Percentiles rank a stretch among this genome's conserved stretches.
Conservation (phyloP, 2,113 vertebrate genomes). For the Agelaius phoeniceus region DNA sequence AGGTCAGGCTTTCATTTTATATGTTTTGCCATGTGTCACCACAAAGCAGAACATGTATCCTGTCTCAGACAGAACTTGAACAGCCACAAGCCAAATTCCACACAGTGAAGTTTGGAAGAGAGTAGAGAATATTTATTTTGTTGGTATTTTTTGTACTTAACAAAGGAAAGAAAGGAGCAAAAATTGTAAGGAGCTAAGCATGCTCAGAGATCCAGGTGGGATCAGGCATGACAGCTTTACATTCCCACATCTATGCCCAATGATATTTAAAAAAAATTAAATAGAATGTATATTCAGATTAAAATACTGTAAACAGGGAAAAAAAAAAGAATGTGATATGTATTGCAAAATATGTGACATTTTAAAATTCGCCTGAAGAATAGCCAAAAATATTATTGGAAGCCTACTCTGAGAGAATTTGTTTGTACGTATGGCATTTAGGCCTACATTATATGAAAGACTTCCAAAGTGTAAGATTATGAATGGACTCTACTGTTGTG, state of each 20-base stretch:
- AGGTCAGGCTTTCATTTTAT: not conserved
- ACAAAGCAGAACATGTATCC: not conserved
- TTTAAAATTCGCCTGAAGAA: constrained; percentile 38
- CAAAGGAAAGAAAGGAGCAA: not conserved
- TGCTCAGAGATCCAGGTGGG: not conserved
- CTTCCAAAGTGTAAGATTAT: constrained; percentile 65
- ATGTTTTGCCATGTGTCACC: not conserved
- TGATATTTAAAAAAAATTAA: not conserved
- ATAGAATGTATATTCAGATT: not conserved
- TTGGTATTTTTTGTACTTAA: not conserved
- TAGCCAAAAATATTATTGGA: constrained; percentile 63
- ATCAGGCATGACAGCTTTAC: not conserved
- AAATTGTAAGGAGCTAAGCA: not conserved
- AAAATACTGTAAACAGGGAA: not conserved
- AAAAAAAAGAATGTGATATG: not conserved
- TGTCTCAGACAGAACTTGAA: not conserved
- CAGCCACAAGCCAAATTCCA: not conserved
- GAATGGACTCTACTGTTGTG: constrained; percentile 71
- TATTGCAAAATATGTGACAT: not conserved
- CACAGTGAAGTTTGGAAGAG: not conserved
- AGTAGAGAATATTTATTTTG: not conserved
- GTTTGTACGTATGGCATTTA: constrained; percentile 62
- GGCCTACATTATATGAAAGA: constrained; percentile 49
- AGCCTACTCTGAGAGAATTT: constrained; percentile 44
- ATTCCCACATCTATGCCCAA: not conserved